These are phyloP conservation scores for Cebidichthys violaceus DNA, from an alignment of 2,113 vertebrate species.

Conservation along the genomic window DNA sequence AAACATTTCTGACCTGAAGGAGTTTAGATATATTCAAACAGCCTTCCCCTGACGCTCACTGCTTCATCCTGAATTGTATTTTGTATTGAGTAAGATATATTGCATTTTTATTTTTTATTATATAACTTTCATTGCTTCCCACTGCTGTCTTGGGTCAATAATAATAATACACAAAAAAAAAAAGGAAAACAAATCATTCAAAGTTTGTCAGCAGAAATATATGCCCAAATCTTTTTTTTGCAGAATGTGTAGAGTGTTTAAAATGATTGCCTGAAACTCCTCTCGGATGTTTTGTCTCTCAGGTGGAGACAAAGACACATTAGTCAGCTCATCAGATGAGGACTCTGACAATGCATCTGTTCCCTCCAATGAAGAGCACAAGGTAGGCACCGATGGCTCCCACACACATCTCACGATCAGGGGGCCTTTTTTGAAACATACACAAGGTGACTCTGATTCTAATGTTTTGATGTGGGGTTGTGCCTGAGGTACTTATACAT, in stretches of 20 bases:
- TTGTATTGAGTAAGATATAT: background rate
- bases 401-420: background rate
- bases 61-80: background rate
- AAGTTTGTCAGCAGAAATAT: background rate
- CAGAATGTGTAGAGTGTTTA: background rate
- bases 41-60: background rate
- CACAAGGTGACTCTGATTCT: background rate
- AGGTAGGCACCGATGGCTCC: slow-evolving; percentile 79
- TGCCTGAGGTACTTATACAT: background rate
- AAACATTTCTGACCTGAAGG: slow-evolving; percentile 1
- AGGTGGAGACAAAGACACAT: slow-evolving; percentile 84
- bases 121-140: background rate
- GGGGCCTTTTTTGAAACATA: background rate
- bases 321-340: slow-evolving; percentile 87
- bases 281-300: slow-evolving; percentile 26
- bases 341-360: slow-evolving; percentile 88
- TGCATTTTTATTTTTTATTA: slow-evolving; percentile 1
- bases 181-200: background rate
- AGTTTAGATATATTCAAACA: slow-evolving; percentile 10
- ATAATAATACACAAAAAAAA: background rate
- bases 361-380: slow-evolving; percentile 91
- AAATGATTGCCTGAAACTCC: background rate
- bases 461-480: background rate
- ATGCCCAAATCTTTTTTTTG: background rate
- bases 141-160: background rate